Conservation (phyloP, 2,113 vertebrate genomes). For the Hippopotamus amphibius region DNA sequence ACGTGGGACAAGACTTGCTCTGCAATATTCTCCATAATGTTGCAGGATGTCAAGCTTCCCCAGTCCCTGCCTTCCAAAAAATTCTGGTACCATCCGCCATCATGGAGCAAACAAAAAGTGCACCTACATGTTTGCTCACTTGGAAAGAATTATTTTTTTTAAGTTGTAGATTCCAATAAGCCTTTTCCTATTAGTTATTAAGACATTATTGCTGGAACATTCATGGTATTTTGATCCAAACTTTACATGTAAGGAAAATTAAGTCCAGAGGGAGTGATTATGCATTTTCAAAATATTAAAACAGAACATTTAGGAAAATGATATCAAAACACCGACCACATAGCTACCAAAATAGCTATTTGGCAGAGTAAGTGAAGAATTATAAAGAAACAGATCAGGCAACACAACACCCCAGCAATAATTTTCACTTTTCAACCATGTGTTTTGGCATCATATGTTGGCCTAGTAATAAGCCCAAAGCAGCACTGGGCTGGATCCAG, state of each 20-base stretch:
- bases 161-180: neutral
- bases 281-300: conserved; percentile 64
- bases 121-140: neutral
- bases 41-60: neutral
- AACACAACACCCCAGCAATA: neutral
- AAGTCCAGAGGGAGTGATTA: conserved; percentile 28
- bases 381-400: conserved; percentile 15
- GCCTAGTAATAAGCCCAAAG: neutral
- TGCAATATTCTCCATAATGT: neutral
- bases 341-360: conserved; percentile 27
- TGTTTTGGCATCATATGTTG: neutral
- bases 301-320: conserved; percentile 25
- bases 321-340: neutral
- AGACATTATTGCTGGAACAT: neutral
- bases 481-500: neutral
- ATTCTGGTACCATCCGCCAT: neutral
- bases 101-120: neutral
- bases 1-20: neutral
- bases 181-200: conserved; percentile 31
- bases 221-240: neutral
- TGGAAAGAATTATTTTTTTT: neutral
- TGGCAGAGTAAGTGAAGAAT: conserved; percentile 5
- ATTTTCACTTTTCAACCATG: neutral
- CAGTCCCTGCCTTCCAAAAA: neutral
- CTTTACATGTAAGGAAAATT: conserved; percentile 27